Conservation (phyloP, 1,140 invertebrate genomes). For the Harlomillsia oculata region DNA sequence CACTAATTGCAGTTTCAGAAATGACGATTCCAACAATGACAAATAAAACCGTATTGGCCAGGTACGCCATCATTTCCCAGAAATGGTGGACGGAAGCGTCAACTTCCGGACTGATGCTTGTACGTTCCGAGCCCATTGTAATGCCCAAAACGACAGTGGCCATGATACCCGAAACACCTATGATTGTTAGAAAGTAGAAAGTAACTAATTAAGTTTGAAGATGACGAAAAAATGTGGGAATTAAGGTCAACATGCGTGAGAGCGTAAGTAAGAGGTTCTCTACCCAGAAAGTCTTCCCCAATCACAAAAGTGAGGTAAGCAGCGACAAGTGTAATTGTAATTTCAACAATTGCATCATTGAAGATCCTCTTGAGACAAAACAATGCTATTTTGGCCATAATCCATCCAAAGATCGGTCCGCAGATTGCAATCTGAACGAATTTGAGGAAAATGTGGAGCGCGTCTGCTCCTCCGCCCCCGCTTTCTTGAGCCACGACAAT, state of each 20-base stretch:
- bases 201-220: too few relatives aligned
- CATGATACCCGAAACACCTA: constrained; percentile 43
- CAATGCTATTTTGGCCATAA: constrained; percentile 40
- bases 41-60: constrained; percentile 46
- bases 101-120: constrained; percentile 44
- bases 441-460: constrained; percentile 1
- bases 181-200: too few relatives aligned
- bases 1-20: constrained; percentile 36
- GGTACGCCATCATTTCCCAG: constrained; percentile 44
- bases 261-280: too few relatives aligned
- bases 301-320: constrained; percentile 43
- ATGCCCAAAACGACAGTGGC: constrained; percentile 44
- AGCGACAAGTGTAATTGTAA: constrained; percentile 42
- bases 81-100: constrained; percentile 44
- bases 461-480: neutral
- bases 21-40: constrained; percentile 45
- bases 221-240: neutral
- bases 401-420: constrained; percentile 40
- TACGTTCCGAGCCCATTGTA: constrained; percentile 40
- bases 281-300: constrained; percentile 39
- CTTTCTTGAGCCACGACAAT: constrained; percentile 1
- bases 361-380: constrained; percentile 38
- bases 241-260: too few relatives aligned
- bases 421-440: constrained; percentile 37
- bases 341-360: constrained; percentile 40